phyloP scores from a whole-genome alignment of 2,888 invertebrate species.

The Matsumyia berberina region DNA sequence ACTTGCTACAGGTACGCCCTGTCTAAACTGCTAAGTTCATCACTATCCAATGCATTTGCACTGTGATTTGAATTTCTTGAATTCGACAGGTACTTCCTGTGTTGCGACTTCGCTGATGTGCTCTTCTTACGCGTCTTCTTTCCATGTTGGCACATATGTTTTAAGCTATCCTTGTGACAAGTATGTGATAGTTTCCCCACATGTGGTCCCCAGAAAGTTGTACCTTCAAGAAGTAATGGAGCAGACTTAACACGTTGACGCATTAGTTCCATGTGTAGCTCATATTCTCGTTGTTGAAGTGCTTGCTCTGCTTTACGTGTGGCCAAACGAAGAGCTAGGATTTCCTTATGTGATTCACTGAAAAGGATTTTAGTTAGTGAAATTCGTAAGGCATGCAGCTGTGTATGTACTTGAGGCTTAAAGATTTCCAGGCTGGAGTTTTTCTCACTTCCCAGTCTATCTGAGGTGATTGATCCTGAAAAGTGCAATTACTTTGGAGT shows the following conservation, averaged over 20 bases:
- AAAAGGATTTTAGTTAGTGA: conserved; percentile 5
- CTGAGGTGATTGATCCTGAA: conserved; percentile 79
- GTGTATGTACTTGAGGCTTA: conserved; percentile 81
- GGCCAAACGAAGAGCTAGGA: conserved; percentile 82
- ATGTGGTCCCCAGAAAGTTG: conserved; percentile 82
- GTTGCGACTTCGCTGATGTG: conserved; percentile 76
- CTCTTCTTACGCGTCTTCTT: conserved; percentile 37
- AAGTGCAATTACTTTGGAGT: conserved; percentile 81
- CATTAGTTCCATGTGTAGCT: conserved; percentile 84
- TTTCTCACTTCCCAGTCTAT: conserved; percentile 84
- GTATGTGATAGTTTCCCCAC: conserved; percentile 82
- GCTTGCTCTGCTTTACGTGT: conserved; percentile 83
- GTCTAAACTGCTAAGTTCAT: conserved; percentile 82
- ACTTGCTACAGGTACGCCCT: conserved; percentile 80
- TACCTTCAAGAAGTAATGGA: conserved; percentile 82
- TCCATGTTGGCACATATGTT: conserved; percentile 79
- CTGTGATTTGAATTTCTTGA: conserved; percentile 78
- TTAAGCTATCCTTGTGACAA: conserved; percentile 80
- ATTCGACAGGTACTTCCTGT: conserved; percentile 67
- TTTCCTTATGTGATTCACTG: conserved; percentile 83
- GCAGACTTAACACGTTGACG: conserved; percentile 83
- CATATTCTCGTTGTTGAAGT: conserved; percentile 82
- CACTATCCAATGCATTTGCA: conserved; percentile 79
- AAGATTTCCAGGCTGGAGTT: conserved; percentile 84
- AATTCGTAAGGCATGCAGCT: background rate